Evolutionary conservation across 2,797 vertebrate species (phyloP).

Genomic region (Falco cherrug): DNA sequence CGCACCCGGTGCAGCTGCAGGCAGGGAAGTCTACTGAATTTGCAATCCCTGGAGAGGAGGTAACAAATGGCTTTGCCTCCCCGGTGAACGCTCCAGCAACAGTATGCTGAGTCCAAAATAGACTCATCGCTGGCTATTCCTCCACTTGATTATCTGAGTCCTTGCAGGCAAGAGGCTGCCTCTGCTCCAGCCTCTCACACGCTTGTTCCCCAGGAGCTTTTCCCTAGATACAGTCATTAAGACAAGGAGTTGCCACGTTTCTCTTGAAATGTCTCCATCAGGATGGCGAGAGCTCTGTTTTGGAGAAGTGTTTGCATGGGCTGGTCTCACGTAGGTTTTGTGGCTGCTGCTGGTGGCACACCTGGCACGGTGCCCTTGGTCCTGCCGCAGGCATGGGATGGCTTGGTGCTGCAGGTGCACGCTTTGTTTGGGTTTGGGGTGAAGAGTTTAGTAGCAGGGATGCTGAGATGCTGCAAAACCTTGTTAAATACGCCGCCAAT

Average conservation of each 20-base stretch:
- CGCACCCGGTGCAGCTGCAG: neutral
- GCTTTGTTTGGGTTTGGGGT: fast-evolving
- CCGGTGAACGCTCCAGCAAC: neutral
- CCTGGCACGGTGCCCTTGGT: neutral
- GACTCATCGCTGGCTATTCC: neutral
- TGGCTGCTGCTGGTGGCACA: neutral
- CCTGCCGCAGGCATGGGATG: neutral
- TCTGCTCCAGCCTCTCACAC: neutral
- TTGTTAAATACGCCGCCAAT: fast-evolving
- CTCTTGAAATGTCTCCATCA: neutral
- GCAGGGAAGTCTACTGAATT: conserved; percentile 8
- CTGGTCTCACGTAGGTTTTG: neutral
- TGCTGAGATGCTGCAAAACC: neutral
- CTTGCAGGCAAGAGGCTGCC: conserved; percentile 13
- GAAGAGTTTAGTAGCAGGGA: neutral
- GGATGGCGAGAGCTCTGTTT: neutral
- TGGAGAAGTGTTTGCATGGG: neutral
- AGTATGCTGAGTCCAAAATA: conserved; percentile 26
- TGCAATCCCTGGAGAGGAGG: neutral
- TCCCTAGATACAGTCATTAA: neutral
- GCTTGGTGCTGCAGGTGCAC: neutral
- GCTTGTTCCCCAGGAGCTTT: neutral
- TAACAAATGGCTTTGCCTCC: conserved; percentile 29
- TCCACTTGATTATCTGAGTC: neutral
- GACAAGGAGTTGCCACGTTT: neutral